Evolutionary conservation across 2,113 vertebrate genomes (phyloP).

Genomic region (Gopherus evgoodei): DNA sequence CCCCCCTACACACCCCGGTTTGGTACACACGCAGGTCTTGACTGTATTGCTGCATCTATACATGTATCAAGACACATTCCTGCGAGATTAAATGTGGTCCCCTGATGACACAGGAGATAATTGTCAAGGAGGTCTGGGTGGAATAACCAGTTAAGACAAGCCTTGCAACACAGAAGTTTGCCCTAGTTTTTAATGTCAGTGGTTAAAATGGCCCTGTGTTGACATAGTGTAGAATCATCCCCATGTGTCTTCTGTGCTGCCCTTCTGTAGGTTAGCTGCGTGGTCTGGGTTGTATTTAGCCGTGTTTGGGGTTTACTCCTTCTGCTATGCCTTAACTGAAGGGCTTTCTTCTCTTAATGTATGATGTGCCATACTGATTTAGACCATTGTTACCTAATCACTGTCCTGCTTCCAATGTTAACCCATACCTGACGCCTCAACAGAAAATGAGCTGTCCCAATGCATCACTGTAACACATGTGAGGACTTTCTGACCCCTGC

Average conservation of each 20-base stretch:
- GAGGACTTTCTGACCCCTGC: neutral
- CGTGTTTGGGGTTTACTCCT: fast-evolving
- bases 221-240: fast-evolving
- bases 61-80: slow-evolving; percentile 33
- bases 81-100: slow-evolving; percentile 60
- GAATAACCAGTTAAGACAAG: slow-evolving; percentile 67
- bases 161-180: slow-evolving; percentile 65
- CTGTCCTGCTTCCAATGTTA: neutral
- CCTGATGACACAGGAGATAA: slow-evolving; percentile 69
- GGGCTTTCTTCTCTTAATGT: fast-evolving
- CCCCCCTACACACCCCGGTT: fast-evolving
- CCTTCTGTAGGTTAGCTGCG: neutral
- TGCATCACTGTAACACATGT: neutral
- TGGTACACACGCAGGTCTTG: neutral
- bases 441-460: neutral
- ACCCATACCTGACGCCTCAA: neutral
- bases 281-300: neutral
- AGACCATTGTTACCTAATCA: fast-evolving
- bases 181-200: neutral
- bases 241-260: neutral
- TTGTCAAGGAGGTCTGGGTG: slow-evolving; percentile 73
- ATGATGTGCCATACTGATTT: neutral
- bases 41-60: neutral
- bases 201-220: neutral
- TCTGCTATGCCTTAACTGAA: fast-evolving